Conservation (phyloP, 1,140 invertebrate species). For the Brachionus plicatilis region DNA sequence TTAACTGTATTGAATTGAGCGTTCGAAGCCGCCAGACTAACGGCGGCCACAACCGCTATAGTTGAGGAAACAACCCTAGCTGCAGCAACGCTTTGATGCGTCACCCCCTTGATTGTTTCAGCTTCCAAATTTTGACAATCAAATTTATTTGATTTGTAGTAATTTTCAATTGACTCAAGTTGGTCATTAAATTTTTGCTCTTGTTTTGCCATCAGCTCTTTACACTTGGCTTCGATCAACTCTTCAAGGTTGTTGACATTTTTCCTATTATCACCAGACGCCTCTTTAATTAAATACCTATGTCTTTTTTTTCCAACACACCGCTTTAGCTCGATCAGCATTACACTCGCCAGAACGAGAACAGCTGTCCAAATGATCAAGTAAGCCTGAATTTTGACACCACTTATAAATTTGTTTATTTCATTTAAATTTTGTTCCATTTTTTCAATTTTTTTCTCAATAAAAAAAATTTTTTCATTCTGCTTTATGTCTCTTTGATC, state of each 20-base stretch:
- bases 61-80: neutral
- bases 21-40: conserved; percentile 2
- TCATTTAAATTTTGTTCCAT: neutral
- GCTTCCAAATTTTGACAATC: neutral
- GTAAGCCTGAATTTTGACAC: neutral
- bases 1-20: neutral
- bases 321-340: neutral
- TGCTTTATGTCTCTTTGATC: conserved; percentile 63
- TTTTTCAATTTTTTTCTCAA: conserved; percentile 36
- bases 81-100: neutral
- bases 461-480: conserved; percentile 18
- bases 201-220: neutral
- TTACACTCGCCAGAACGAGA: neutral
- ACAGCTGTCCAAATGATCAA: neutral
- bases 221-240: neutral
- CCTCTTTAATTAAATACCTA: neutral
- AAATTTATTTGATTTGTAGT: neutral
- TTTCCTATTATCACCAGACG: neutral
- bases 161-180: neutral
- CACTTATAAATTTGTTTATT: neutral
- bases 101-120: neutral
- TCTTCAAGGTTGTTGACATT: neutral
- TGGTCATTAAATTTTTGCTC: neutral
- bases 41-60: neutral
- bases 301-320: neutral